These are phyloP conservation scores for Hippopotamyrus pictus DNA, from an alignment of 2,797 vertebrate genomes.

Conservation along the genomic window DNA sequence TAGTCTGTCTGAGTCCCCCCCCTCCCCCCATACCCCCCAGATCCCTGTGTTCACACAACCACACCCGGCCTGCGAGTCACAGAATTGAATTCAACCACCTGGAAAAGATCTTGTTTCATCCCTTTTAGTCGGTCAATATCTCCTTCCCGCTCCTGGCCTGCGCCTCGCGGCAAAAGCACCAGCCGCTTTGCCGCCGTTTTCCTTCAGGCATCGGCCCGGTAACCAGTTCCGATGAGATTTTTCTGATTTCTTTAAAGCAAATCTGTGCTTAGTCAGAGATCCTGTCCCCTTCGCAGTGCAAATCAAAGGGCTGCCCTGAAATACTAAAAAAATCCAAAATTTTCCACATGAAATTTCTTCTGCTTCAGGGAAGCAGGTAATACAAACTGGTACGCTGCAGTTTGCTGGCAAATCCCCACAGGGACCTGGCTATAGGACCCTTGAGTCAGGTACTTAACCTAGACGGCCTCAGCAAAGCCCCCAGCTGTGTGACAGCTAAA, in stretches of 20 bases:
- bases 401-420: not conserved
- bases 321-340: not conserved
- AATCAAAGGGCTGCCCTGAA: not conserved
- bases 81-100: slow-evolving; percentile 37
- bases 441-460: not conserved
- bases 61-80: slow-evolving; percentile 41
- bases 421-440: not conserved
- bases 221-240: not conserved
- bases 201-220: not conserved
- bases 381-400: not conserved
- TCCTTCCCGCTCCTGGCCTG: slow-evolving; percentile 46
- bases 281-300: not conserved
- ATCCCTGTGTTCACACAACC: slow-evolving; percentile 42
- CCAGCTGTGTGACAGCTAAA: not conserved
- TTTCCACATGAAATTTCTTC: not conserved
- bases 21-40: not conserved
- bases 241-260: not conserved
- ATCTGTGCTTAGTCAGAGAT: not conserved
- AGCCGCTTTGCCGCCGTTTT: not conserved
- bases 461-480: not conserved
- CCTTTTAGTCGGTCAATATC: slow-evolving; percentile 75
- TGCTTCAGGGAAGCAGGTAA: not conserved
- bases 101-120: slow-evolving; percentile 74
- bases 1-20: not conserved
- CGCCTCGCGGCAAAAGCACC: not conserved